Percentiles rank a stretch among this genome's conserved stretches.
phyloP scores from a whole-genome alignment of 2,888 invertebrate species.

The Agrochola lychnidis region DNA sequence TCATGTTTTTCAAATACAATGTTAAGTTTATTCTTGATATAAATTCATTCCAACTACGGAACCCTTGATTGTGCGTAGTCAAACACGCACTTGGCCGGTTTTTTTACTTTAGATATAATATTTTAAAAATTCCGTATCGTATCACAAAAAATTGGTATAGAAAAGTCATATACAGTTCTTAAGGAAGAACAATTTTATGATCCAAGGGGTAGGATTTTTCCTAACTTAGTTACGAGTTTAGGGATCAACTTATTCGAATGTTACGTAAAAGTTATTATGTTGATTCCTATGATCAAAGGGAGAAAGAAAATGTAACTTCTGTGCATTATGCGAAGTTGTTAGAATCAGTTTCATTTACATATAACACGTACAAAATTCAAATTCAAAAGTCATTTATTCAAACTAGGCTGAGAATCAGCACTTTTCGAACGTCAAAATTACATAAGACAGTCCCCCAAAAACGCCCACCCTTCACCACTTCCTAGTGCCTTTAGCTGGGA shows the following conservation, averaged over 20 bases:
- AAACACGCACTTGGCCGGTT: too few species aligned
- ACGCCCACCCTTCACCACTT: too few species aligned
- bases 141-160: constrained; percentile 29
- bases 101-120: constrained; percentile 21
- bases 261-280: constrained; percentile 30
- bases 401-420: too few species aligned
- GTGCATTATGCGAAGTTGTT: background rate
- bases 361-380: too few species aligned
- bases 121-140: constrained; percentile 1
- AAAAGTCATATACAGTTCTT: constrained; percentile 33
- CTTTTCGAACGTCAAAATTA: too few species aligned
- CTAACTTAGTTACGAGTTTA: constrained; percentile 52
- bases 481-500: too few species aligned
- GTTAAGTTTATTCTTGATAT: too few species aligned
- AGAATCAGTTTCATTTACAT: background rate
- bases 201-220: constrained; percentile 13
- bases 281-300: constrained; percentile 42
- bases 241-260: constrained; percentile 45
- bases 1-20: too few species aligned
- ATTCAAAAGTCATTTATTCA: too few species aligned
- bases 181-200: constrained; percentile 45
- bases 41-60: too few species aligned
- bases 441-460: too few species aligned
- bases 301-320: constrained; percentile 1
- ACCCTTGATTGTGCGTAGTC: too few species aligned